phyloP scores from a whole-genome alignment of 1,140 invertebrate genomes.

The Chymomyza costata region DNA sequence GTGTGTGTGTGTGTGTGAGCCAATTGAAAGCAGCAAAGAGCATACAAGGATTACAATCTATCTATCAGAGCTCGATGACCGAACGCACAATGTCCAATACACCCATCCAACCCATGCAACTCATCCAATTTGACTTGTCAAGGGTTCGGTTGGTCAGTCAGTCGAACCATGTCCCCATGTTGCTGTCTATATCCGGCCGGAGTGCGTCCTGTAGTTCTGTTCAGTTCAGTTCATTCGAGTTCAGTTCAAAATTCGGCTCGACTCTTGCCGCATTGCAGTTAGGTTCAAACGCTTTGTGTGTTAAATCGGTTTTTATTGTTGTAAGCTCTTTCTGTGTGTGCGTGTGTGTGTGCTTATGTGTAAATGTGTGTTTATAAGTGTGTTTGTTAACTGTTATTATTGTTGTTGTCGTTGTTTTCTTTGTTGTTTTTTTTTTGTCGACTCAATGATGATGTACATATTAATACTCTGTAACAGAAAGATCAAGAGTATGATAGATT shows the following conservation, averaged over 20 bases:
- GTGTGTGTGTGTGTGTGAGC: conserved; percentile 15
- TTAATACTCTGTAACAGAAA: no score
- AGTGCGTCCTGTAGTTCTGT: no score
- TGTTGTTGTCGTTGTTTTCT: no score
- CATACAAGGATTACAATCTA: conserved; percentile 67
- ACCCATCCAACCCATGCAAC: no score
- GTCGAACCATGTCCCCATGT: neutral
- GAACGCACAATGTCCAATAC: conserved; percentile 11
- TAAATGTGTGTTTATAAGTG: conserved; percentile 2
- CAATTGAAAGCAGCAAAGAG: conserved; percentile 62
- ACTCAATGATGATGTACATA: no score
- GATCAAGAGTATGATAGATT: no score
- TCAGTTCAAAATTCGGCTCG: conserved; percentile 31
- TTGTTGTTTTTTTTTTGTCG: no score
- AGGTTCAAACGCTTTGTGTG: conserved; percentile 57
- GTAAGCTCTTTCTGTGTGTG: conserved; percentile 47
- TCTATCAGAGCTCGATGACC: conserved; percentile 34
- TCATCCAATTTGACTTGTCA: conserved; percentile 21
- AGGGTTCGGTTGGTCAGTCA: no score
- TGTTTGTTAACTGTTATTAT: no score
- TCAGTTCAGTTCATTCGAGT: no score
- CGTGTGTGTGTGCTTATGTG: conserved; percentile 19
- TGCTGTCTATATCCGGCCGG: neutral
- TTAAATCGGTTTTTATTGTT: conserved; percentile 67
- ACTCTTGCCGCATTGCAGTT: conserved; percentile 61